These are phyloP conservation scores for Tholera decimalis DNA, from an alignment of 2,888 invertebrate species.

Conservation along the genomic window DNA sequence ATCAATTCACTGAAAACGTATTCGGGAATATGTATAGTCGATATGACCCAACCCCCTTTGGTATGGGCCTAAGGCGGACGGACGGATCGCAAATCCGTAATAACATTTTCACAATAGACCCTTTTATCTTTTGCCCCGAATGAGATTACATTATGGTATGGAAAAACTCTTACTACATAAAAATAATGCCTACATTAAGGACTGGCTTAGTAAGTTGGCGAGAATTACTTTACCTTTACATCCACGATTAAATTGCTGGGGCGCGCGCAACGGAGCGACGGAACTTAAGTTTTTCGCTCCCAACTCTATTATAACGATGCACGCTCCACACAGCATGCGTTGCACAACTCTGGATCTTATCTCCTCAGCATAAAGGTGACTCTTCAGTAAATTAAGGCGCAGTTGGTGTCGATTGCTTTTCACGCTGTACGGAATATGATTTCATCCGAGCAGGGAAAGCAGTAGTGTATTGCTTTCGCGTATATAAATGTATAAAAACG, in stretches of 20 bases:
- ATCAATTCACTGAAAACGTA: conserved; percentile 29
- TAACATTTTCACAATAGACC: conserved; percentile 44
- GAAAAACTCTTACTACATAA: conserved; percentile 21
- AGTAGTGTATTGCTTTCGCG: conserved; percentile 74
- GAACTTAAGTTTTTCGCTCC: conserved; percentile 72
- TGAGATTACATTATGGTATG: conserved; percentile 34
- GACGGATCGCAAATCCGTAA: conserved; percentile 24
- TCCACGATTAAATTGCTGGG: conserved; percentile 63
- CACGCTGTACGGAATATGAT: conserved; percentile 80
- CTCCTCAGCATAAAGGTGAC: conserved; percentile 48
- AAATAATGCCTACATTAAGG: conserved; percentile 21
- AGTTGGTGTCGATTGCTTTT: conserved; percentile 78
- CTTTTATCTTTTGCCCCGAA: conserved; percentile 33
- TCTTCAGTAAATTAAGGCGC: conserved; percentile 43
- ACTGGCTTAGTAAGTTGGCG: conserved; percentile 29
- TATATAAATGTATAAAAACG: conserved; percentile 57
- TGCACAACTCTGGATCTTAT: conserved; percentile 67
- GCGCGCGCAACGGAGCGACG: conserved; percentile 74
- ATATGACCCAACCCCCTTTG: conserved; percentile 13
- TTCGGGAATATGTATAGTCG: conserved; percentile 28
- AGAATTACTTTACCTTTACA: conserved; percentile 60
- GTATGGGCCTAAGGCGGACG: conserved; percentile 1
- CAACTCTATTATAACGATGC: conserved; percentile 69
- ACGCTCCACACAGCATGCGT: conserved; percentile 44
- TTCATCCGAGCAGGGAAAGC: conserved; percentile 81